Percentiles rank a stretch among this genome's conserved stretches.
Conservation (phyloP, 2,113 vertebrate species). For the Xenopus laevis region DNA sequence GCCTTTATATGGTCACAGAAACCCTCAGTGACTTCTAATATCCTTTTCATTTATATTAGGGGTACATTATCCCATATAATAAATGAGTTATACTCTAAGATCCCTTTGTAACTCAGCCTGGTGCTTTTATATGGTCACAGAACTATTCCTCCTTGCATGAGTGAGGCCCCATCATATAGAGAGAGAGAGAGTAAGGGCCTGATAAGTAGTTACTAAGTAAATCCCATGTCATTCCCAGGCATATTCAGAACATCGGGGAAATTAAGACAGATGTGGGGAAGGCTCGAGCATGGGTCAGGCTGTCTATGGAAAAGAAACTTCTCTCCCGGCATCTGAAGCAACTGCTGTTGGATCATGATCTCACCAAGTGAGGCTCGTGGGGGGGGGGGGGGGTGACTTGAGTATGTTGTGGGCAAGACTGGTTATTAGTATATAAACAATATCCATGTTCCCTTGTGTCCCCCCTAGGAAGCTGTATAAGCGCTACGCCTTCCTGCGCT, state of each 20-base stretch:
- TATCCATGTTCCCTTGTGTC: background rate
- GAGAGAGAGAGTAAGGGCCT: background rate
- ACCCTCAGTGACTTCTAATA: too few relatives aligned
- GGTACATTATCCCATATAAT: too few relatives aligned
- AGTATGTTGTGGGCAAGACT: too few relatives aligned
- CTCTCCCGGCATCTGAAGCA: constrained; percentile 95
- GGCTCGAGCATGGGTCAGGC: constrained; percentile 94
- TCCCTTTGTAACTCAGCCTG: too few relatives aligned
- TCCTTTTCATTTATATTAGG: too few relatives aligned
- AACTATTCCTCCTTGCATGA: background rate
- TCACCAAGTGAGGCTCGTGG: constrained; percentile 81
- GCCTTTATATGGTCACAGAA: too few relatives aligned
- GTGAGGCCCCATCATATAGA: constrained; percentile 13
- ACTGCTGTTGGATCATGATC: constrained; percentile 91
- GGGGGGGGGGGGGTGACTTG: too few relatives aligned
- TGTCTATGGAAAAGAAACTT: constrained; percentile 98
- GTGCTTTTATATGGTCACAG: too few relatives aligned
- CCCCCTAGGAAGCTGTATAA: constrained; percentile 91
- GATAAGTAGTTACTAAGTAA: background rate
- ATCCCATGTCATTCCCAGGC: constrained; percentile 61
- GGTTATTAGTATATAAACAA: background rate
- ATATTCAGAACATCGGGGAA: constrained; percentile 96
- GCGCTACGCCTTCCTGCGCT: constrained; percentile 94
- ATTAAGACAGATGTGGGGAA: constrained; percentile 98
- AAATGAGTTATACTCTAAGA: too few relatives aligned